Base-by-base conservation (phyloP, 1,140 invertebrate species). In the Linepithema humile region DNA sequence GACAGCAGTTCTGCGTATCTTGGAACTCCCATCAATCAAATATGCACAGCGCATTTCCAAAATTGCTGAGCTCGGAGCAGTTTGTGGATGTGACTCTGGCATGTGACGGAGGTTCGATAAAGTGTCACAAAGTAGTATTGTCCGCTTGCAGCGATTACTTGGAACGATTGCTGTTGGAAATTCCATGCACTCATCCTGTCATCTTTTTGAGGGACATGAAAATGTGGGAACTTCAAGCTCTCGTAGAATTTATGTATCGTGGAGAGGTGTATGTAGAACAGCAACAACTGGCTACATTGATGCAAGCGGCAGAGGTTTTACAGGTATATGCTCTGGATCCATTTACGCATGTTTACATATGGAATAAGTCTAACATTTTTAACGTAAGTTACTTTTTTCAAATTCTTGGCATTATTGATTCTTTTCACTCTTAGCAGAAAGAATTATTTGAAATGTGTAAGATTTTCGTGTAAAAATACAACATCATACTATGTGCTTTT, bases 51-150 rank as follows among this genome's bases (percentile, higher is more conserved):
- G 94, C 94, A n/a, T 98, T 98, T 94, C 97, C 97, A 38, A 97
- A 98, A 73, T 95, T 98, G 23, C 95, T 98, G 48, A 96, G 96
- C 29, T 97, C 97, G 12, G 97, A 98, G 93, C 96, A 97, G 91
- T 98, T 98, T 92, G 97, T 98, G 0, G 98, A 98, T 93, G 97
- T 98, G 17, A 98, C 98, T 6, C 92, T 98, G 53, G 97, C 97
- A 17, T 98, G 98, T 91, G 98, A 98, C 91, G 97, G 97, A 9
- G 95, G 97, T 70, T 97, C 97, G 91, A 95, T 98, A 83, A 97
- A 98, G 91, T 98, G 98, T 89, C 98, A 98, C 95, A 98, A 97
- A 90, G 96, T 98, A 53, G 97, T 97, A 15, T 92, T 97, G 74
- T 97, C 97, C 3, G 97, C 97, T 1, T 98, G 97, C 92, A 97